Evolutionary conservation across 2,888 invertebrate species (phyloP).

Genomic region (Drosophila pullipes): DNA sequence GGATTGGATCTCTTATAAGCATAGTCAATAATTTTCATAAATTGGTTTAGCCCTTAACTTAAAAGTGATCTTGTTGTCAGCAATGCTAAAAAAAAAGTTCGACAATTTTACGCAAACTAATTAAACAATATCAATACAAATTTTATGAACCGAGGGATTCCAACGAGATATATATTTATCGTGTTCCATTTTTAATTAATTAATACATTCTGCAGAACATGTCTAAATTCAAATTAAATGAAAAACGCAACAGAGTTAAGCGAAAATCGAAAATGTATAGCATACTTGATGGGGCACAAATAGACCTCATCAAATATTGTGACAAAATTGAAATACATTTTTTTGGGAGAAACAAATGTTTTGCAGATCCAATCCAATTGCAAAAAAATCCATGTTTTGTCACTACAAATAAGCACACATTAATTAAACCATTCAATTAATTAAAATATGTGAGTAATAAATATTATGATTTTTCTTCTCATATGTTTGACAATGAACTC

Average conservation of each 20-base stretch:
- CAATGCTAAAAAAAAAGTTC: neutral
- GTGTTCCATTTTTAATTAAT: neutral
- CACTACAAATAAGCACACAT: constrained; percentile 22
- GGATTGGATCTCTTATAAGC: constrained; percentile 15
- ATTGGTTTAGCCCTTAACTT: neutral
- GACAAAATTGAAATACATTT: neutral
- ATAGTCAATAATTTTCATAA: neutral
- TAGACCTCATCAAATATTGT: neutral
- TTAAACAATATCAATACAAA: neutral
- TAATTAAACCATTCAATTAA: constrained; percentile 18
- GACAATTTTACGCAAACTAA: neutral
- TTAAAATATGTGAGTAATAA: constrained; percentile 58
- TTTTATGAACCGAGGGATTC: neutral
- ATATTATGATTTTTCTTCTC: constrained; percentile 77
- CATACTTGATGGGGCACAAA: constrained; percentile 3
- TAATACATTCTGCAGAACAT: neutral
- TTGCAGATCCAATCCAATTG: constrained; percentile 16
- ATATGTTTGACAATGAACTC: constrained; percentile 64
- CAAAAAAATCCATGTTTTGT: constrained; percentile 14
- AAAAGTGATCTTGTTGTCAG: neutral
- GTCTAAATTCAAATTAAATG: neutral
- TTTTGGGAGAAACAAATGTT: neutral
- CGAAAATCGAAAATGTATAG: neutral
- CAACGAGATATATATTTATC: neutral
- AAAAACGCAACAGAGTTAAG: neutral